phyloP scores from a whole-genome alignment of 2,113 vertebrate genomes.

The Notarius quadriscutis region DNA sequence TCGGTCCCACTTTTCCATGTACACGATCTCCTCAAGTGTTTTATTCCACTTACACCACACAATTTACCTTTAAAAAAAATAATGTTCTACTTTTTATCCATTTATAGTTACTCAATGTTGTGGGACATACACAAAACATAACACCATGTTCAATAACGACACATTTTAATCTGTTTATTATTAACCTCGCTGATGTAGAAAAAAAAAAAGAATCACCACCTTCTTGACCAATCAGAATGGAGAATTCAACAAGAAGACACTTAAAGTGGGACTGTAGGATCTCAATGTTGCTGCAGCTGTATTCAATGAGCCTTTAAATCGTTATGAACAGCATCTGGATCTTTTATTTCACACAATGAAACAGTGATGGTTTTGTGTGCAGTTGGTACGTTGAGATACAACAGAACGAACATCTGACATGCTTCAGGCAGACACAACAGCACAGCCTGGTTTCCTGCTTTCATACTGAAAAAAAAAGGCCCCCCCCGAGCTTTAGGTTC shows the following conservation, averaged over 20 bases:
- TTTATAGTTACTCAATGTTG: not conserved
- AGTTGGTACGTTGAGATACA: not conserved
- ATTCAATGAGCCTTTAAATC: not conserved
- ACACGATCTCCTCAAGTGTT: not conserved
- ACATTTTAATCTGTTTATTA: too few species aligned
- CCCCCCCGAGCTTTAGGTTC: too few species aligned
- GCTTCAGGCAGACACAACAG: not conserved
- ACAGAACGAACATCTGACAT: not conserved
- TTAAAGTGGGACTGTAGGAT: not conserved
- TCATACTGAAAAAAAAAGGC: not conserved
- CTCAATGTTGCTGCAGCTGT: not conserved
- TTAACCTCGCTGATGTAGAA: not conserved
- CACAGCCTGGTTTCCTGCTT: not conserved
- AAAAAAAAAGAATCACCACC: not conserved
- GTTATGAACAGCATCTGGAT: not conserved
- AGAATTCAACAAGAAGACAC: not conserved
- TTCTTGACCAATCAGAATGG: not conserved
- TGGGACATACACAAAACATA: not conserved
- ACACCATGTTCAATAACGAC: too few species aligned
- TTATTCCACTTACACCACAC: not conserved
- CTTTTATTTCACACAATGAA: not conserved
- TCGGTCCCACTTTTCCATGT: not conserved
- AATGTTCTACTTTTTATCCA: too few species aligned
- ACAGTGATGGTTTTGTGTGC: not conserved
- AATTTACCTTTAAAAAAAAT: not conserved